phyloP scores from a whole-genome alignment of 2,888 invertebrate species.

The Leistus spinibarbis region DNA sequence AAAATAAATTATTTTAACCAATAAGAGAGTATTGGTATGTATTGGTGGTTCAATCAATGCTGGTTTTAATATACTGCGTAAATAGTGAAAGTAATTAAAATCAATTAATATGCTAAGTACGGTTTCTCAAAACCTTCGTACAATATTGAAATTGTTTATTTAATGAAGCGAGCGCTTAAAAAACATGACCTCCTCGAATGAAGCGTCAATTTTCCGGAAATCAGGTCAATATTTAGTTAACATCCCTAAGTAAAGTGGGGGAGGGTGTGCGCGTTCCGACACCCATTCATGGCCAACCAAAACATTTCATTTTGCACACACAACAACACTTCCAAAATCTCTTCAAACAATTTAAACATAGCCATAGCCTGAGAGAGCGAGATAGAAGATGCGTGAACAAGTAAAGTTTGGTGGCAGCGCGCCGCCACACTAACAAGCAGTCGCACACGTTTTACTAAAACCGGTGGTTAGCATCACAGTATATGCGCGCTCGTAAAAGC shows the following conservation, averaged over 20 bases:
- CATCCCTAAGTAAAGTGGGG: not conserved
- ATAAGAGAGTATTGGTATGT: too few relatives aligned
- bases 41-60: too few relatives aligned
- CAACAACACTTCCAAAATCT: constrained; percentile 35
- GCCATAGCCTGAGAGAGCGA: constrained; percentile 1
- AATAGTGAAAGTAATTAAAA: too few relatives aligned
- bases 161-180: too few relatives aligned
- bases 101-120: too few relatives aligned
- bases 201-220: not conserved
- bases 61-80: too few relatives aligned
- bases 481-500: not conserved
- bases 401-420: not conserved
- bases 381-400: too few relatives aligned
- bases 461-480: not conserved
- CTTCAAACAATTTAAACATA: constrained; percentile 38
- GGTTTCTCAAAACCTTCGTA: too few relatives aligned
- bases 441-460: not conserved
- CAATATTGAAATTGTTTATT: too few relatives aligned
- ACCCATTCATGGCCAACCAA: not conserved
- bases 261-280: not conserved
- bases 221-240: not conserved
- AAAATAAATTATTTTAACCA: too few relatives aligned
- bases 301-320: constrained; percentile 1
- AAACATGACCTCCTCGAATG: too few relatives aligned
- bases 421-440: constrained; percentile 22